These are phyloP conservation scores for Scrobipalpa costella DNA, from an alignment of 2,888 invertebrate species.

Conservation along the genomic window DNA sequence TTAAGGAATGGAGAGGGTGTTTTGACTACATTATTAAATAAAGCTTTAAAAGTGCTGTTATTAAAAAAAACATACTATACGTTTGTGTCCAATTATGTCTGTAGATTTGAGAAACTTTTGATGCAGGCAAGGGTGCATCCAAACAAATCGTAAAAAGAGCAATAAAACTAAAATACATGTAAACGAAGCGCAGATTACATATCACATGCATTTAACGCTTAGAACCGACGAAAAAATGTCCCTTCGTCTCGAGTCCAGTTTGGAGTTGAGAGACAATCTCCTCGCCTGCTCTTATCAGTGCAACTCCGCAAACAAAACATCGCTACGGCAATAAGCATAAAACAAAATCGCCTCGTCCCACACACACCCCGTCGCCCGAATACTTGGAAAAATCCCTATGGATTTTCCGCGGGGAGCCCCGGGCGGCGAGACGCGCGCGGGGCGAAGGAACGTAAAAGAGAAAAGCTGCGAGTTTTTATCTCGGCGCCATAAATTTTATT, in stretches of 20 bases:
- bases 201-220: slow-evolving; percentile 17
- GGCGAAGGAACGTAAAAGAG: slow-evolving; percentile 81
- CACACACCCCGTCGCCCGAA: slow-evolving; percentile 78
- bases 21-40: too few species aligned
- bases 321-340: slow-evolving; percentile 79
- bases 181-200: neutral
- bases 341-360: slow-evolving; percentile 80
- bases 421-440: slow-evolving; percentile 46
- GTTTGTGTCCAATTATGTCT: too few species aligned
- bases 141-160: neutral
- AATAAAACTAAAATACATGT: neutral
- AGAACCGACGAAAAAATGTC: slow-evolving; percentile 30
- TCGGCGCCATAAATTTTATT: slow-evolving; percentile 83
- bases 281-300: slow-evolving; percentile 71
- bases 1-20: neutral
- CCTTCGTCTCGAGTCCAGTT: slow-evolving; percentile 48
- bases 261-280: slow-evolving; percentile 59
- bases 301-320: slow-evolving; percentile 79
- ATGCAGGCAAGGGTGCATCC: too few species aligned
- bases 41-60: too few species aligned
- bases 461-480: slow-evolving; percentile 83
- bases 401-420: slow-evolving; percentile 71
- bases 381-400: slow-evolving; percentile 82
- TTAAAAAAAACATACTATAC: too few species aligned
- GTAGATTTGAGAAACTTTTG: too few species aligned